Conservation (phyloP, 2,797 vertebrate genomes). For the Tenualosa thibaudeaui region DNA sequence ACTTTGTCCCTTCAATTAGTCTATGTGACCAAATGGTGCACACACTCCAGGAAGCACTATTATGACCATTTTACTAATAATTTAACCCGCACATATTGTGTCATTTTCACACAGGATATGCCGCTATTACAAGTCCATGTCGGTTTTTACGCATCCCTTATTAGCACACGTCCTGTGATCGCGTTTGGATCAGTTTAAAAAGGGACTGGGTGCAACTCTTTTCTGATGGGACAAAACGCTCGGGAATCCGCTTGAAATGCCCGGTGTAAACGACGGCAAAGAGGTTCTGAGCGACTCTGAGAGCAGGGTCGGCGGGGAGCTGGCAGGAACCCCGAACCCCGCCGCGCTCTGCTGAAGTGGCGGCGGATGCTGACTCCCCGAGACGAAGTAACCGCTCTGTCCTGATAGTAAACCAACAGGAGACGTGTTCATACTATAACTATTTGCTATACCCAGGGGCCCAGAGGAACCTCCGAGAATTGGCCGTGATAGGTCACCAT, state of each 20-base stretch:
- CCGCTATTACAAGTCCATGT: slow-evolving; percentile 5
- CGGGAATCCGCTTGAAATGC: slow-evolving; percentile 63
- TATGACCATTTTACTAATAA: slow-evolving; percentile 47
- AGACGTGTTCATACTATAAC: slow-evolving; percentile 72
- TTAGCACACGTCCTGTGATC: not conserved
- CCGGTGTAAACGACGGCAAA: slow-evolving; percentile 66
- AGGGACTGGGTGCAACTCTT: slow-evolving; percentile 69
- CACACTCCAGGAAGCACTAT: not conserved
- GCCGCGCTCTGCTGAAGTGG: slow-evolving; percentile 50
- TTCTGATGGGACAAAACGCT: slow-evolving; percentile 72
- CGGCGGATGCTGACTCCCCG: slow-evolving; percentile 65
- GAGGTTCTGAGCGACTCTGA: slow-evolving; percentile 73
- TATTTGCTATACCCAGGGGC: slow-evolving; percentile 66
- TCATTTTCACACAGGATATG: slow-evolving; percentile 25
- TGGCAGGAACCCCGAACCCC: slow-evolving; percentile 56
- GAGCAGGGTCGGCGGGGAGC: slow-evolving; percentile 66
- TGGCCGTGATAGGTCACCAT: slow-evolving; percentile 71
- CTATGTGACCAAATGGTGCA: slow-evolving; percentile 6
- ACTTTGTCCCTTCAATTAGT: slow-evolving; percentile 46
- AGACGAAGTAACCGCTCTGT: slow-evolving; percentile 73
- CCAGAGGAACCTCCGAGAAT: slow-evolving; percentile 65
- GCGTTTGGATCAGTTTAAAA: slow-evolving; percentile 68
- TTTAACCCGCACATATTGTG: slow-evolving; percentile 48
- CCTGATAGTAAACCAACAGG: slow-evolving; percentile 74
- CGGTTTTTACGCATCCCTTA: slow-evolving; percentile 25